Percentiles rank a stretch among this genome's conserved stretches.
phyloP scores from a whole-genome alignment of 1,140 invertebrate species.

The Paraescarpia echinospica region DNA sequence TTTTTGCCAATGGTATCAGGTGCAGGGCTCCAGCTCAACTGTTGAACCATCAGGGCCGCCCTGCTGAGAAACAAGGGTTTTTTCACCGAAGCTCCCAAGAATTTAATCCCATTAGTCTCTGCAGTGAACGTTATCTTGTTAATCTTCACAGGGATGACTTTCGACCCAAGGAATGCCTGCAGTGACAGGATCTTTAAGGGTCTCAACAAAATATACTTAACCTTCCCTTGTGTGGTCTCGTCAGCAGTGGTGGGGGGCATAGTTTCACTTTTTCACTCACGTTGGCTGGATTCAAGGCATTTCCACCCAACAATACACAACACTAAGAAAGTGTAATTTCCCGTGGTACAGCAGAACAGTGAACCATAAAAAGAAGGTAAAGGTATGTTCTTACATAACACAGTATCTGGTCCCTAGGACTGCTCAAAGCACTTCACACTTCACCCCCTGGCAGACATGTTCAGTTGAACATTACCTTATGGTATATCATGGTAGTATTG shows the following conservation, averaged over 20 bases:
- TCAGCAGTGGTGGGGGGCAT: neutral
- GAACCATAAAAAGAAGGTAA: neutral
- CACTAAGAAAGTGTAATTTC: neutral
- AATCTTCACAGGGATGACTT: neutral
- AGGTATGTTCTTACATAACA: neutral
- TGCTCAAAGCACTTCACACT: too few relatives aligned
- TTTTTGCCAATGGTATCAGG: neutral
- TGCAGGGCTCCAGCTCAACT: neutral
- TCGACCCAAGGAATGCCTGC: neutral
- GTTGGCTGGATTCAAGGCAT: too few relatives aligned
- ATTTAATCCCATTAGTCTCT: neutral
- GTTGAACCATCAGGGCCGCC: neutral
- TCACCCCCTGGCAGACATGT: too few relatives aligned
- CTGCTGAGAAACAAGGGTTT: neutral
- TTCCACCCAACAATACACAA: neutral
- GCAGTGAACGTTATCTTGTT: neutral
- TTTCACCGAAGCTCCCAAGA: neutral
- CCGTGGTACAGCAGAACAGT: neutral
- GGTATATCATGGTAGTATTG: neutral
- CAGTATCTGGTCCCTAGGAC: too few relatives aligned
- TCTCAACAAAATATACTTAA: neutral
- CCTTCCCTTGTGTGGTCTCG: neutral
- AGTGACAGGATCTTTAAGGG: neutral
- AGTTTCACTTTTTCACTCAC: neutral
- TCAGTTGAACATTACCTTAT: too few relatives aligned